Evolutionary conservation across 2,888 invertebrate species (phyloP).

Genomic region (Rosalia funebris): DNA sequence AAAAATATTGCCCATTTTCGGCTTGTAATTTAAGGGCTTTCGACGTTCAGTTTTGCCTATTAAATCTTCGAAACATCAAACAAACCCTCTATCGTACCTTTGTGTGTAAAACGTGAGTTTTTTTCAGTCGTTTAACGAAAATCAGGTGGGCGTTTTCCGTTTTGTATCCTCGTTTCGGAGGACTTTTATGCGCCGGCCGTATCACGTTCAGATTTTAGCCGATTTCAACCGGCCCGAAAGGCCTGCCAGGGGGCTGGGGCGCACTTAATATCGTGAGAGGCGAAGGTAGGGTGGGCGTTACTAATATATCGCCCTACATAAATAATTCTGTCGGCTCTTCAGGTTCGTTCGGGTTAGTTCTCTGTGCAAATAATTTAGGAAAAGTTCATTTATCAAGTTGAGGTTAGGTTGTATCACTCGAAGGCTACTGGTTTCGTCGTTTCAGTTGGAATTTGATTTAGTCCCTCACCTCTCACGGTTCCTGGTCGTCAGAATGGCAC

Average conservation of each 20-base stretch:
- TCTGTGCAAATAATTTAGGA: slow-evolving; percentile 56
- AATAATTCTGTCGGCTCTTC: slow-evolving; percentile 55
- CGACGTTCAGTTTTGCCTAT: slow-evolving; percentile 17
- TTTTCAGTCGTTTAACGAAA: slow-evolving; percentile 46
- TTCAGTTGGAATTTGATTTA: no score
- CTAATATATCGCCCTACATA: slow-evolving; percentile 56
- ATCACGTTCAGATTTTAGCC: slow-evolving; percentile 42
- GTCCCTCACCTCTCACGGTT: no score
- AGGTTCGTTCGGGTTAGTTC: slow-evolving; percentile 55
- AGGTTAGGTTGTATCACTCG: background rate
- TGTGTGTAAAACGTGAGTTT: slow-evolving; percentile 51
- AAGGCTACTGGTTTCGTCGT: slow-evolving; percentile 5
- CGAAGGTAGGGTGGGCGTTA: no score
- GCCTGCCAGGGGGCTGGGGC: no score
- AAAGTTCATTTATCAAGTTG: slow-evolving; percentile 32
- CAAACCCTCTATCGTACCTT: slow-evolving; percentile 25
- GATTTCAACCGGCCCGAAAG: no score
- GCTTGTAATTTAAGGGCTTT: background rate
- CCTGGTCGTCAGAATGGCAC: no score
- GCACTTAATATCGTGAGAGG: no score
- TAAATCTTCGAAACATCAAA: slow-evolving; percentile 28
- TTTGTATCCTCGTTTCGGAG: slow-evolving; percentile 49
- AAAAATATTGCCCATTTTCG: slow-evolving; percentile 1
- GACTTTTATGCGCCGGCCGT: slow-evolving; percentile 53
- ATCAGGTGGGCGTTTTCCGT: slow-evolving; percentile 52